A percentile compares a stretch with the other conserved stretches of the same genome.
Evolutionary conservation across 2,888 invertebrate species (phyloP).

Genomic region (Athrips mouffetella): DNA sequence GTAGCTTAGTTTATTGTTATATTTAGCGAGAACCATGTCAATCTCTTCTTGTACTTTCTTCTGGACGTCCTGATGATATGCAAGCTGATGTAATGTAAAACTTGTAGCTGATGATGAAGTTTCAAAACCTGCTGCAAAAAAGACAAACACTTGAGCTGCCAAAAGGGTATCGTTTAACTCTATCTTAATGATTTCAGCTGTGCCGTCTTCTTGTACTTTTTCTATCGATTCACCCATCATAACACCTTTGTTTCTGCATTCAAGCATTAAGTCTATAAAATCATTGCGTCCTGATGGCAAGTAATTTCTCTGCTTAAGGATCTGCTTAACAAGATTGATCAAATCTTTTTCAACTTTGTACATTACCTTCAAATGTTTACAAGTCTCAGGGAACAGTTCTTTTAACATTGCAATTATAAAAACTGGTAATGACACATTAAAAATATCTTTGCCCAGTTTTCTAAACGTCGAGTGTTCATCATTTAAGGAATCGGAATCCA

Average conservation of each 20-base stretch:
- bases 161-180: conserved; percentile 35
- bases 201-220: conserved; percentile 30
- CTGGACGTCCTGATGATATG: conserved; percentile 46
- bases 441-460: conserved; percentile 60
- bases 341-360: conserved; percentile 28
- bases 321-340: conserved; percentile 25
- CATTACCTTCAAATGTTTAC: conserved; percentile 28
- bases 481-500: conserved; percentile 56
- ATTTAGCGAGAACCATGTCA: conserved; percentile 31
- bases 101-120: conserved; percentile 49
- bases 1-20: conserved; percentile 33
- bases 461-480: conserved; percentile 60
- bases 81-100: conserved; percentile 43
- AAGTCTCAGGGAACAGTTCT: conserved; percentile 48
- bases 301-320: conserved; percentile 31
- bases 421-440: conserved; percentile 48
- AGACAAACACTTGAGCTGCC: conserved; percentile 39
- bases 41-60: conserved; percentile 43
- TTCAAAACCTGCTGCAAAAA: conserved; percentile 52
- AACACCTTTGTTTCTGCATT: conserved; percentile 54
- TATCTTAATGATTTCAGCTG: conserved; percentile 30
- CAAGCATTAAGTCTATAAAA: conserved; percentile 63
- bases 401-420: conserved; percentile 42
- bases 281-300: conserved; percentile 55
- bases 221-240: conserved; percentile 44